phyloP scores from a whole-genome alignment of 2,113 vertebrate genomes.

The Ariopsis seemanni region DNA sequence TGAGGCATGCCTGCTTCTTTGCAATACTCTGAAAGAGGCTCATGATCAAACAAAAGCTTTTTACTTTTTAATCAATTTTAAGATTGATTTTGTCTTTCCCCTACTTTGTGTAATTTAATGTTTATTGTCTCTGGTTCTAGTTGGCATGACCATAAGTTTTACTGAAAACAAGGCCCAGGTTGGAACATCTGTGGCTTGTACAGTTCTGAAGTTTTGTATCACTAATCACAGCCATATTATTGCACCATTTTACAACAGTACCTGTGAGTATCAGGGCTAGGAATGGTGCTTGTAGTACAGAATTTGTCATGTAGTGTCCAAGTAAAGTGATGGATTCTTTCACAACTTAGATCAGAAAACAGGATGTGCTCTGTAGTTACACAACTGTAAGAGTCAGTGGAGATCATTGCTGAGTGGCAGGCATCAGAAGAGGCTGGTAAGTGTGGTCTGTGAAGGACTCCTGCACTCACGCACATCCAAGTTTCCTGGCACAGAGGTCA shows the following conservation, averaged over 20 bases:
- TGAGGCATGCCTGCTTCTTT: slow-evolving; percentile 82
- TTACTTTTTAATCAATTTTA: slow-evolving; percentile 73
- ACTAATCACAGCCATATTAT: not conserved
- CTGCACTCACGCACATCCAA: slow-evolving; percentile 92
- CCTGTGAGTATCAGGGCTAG: not conserved
- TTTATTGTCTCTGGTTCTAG: not conserved
- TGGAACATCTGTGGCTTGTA: slow-evolving; percentile 11
- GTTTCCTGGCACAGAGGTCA: slow-evolving; percentile 87
- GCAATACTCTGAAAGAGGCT: slow-evolving; percentile 89
- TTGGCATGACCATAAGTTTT: not conserved
- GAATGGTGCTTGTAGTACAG: not conserved
- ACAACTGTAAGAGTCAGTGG: not conserved
- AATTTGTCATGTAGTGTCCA: not conserved
- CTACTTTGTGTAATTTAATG: slow-evolving; percentile 56
- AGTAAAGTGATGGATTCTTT: not conserved
- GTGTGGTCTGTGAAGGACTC: slow-evolving; percentile 95
- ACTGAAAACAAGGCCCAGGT: not conserved
- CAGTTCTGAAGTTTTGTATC: not conserved
- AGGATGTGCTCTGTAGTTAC: not conserved
- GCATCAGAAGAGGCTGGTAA: slow-evolving; percentile 99
- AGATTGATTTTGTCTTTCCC: not conserved
- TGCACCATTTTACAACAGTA: not conserved
- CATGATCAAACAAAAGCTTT: slow-evolving; percentile 83
- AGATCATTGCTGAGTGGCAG: slow-evolving; percentile 43
- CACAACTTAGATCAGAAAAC: not conserved